Evolutionary conservation across 2,888 invertebrate species (phyloP).

Genomic region (Sarcophaga variegata): DNA sequence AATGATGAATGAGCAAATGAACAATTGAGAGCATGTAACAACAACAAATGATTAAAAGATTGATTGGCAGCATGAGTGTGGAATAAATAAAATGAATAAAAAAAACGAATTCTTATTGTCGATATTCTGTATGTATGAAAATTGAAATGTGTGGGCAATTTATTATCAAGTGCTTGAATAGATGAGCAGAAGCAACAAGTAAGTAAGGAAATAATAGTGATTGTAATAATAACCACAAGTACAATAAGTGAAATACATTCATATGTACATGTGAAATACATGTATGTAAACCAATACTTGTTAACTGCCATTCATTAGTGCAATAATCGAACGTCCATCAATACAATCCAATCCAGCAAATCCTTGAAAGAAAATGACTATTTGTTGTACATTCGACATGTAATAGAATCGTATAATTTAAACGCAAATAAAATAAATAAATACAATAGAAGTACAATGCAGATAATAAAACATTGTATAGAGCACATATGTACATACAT

Average conservation of each 20-base stretch:
- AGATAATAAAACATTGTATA: too few relatives aligned
- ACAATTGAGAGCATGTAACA: neutral
- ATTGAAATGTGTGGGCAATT: neutral
- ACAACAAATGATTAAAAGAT: neutral
- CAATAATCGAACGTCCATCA: neutral
- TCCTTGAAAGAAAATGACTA: conserved; percentile 37
- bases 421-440: neutral
- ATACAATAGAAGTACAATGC: too few relatives aligned
- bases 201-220: neutral
- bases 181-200: neutral
- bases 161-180: neutral
- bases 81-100: neutral
- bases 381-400: conserved; percentile 29
- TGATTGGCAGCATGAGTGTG: neutral
- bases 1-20: neutral
- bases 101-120: neutral
- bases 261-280: neutral
- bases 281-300: neutral
- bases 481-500: too few relatives aligned
- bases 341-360: neutral
- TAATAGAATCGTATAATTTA: conserved; percentile 13
- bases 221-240: neutral
- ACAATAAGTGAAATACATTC: neutral
- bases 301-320: neutral
- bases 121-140: neutral